A percentile compares a stretch with the other conserved stretches of the same genome.
Evolutionary conservation across 2,888 invertebrate species (phyloP).

Genomic region (Matsumyia berberina): DNA sequence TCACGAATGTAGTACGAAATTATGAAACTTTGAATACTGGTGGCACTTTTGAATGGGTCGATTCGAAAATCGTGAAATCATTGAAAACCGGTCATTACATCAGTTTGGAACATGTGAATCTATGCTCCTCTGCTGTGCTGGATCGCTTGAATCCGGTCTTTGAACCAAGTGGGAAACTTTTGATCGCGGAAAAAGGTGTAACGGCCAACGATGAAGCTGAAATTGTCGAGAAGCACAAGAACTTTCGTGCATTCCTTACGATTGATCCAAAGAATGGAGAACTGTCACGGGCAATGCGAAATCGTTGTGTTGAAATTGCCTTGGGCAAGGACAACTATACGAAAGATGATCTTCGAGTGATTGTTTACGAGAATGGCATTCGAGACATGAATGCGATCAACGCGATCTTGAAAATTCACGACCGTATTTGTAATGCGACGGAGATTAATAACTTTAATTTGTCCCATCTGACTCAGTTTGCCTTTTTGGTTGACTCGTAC

Average conservation of each 20-base stretch:
- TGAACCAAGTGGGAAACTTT: slow-evolving; percentile 95
- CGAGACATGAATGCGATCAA: slow-evolving; percentile 83
- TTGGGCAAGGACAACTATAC: slow-evolving; percentile 83
- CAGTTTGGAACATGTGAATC: slow-evolving; percentile 95
- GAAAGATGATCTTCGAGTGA: slow-evolving; percentile 85
- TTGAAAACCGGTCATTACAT: slow-evolving; percentile 93
- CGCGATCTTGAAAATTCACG: slow-evolving; percentile 85
- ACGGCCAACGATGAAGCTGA: slow-evolving; percentile 88
- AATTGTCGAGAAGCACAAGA: slow-evolving; percentile 92
- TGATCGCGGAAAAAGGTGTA: slow-evolving; percentile 96
- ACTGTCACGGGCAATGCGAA: slow-evolving; percentile 99
- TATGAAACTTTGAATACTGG: slow-evolving; percentile 90
- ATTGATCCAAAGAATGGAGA: slow-evolving; percentile 98
- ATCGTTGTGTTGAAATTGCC: slow-evolving; percentile 96
- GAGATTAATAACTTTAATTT: slow-evolving; percentile 82
- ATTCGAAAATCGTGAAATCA: slow-evolving; percentile 94
- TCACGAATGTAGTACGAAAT: slow-evolving; percentile 81
- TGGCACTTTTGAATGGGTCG: slow-evolving; percentile 97
- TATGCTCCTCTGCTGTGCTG: slow-evolving; percentile 97
- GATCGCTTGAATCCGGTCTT: slow-evolving; percentile 97
- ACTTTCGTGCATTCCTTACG: slow-evolving; percentile 97
- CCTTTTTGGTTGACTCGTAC: slow-evolving; percentile 82
- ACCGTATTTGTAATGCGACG: slow-evolving; percentile 79
- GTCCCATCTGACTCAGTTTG: slow-evolving; percentile 82
- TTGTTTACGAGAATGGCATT: slow-evolving; percentile 85